phyloP scores from a whole-genome alignment of 2,888 invertebrate genomes.

The Meta bourneti region DNA sequence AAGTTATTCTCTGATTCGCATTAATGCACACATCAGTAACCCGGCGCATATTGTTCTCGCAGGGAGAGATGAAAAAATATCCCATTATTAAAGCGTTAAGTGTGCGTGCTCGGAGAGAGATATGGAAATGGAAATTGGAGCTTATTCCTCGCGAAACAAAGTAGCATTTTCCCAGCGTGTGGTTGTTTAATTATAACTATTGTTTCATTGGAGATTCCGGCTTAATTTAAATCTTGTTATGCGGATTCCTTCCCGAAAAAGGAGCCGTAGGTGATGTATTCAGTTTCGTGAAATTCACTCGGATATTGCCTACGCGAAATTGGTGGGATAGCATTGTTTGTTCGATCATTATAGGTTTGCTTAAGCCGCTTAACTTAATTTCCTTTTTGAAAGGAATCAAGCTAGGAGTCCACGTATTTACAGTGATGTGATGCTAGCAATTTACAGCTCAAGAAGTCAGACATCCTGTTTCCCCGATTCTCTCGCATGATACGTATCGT shows the following conservation, averaged over 20 bases:
- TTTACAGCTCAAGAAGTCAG: too few species aligned
- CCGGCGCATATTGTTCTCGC: not conserved
- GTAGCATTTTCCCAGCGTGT: not conserved
- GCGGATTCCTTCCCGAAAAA: too few species aligned
- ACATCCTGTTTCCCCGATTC: too few species aligned
- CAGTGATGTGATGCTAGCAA: too few species aligned
- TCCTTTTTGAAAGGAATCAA: too few species aligned
- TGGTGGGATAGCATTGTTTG: not conserved
- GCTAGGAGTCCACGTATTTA: too few species aligned
- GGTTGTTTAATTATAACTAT: not conserved
- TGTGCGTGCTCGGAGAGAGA: not conserved
- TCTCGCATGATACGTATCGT: too few species aligned
- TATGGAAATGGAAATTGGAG: not conserved
- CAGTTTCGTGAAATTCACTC: not conserved
- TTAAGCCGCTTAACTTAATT: too few species aligned
- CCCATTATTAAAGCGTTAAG: not conserved
- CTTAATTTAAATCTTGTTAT: not conserved
- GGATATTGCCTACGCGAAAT: not conserved
- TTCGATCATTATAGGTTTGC: too few species aligned
- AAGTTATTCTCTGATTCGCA: constrained; percentile 25
- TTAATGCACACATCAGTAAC: not conserved
- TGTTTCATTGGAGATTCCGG: not conserved
- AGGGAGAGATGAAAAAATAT: not conserved
- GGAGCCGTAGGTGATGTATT: not conserved
- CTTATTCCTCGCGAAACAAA: not conserved